Evolutionary conservation across 1,140 invertebrate genomes (phyloP), one percentile per base, ranked within the genome.

Genomic region (Euglossa dilemma): DNA sequence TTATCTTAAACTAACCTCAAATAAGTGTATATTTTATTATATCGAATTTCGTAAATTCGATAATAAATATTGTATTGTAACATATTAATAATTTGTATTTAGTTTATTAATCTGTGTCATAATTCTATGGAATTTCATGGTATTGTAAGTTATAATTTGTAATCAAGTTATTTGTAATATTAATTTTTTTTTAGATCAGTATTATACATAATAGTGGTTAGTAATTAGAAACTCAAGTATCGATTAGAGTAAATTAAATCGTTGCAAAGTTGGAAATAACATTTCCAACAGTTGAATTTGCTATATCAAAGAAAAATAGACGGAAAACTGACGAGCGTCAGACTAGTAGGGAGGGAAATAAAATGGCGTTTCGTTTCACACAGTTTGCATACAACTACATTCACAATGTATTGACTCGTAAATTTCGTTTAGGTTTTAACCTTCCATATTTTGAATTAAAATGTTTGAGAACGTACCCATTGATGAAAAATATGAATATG

Each of bases 301-400:
- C 4, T 36, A 57, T 56, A 77, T 1, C 14, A 64, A 43, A 36
- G 36, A 28, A 52, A 5, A 0, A 8, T 25, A 28, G 36, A 2
- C 43, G 16, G 23, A 57, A 43, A 45, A n/a, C 36, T 11, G 12
- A 75, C 1, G 8, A 23, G 14, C 16, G 52, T 45, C 28, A 8
- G 47, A 71, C 9, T 52, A 59, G 28, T 56, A 25, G 36, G 36
- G 50, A 43, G 57, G 59, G 36, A 75, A 66, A 3, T 20, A 76
- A 82, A 67, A 82, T 82, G 72, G 75, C 52, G 43, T 50, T 25
- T 71, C 6, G 7, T 18, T 50, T 66, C 25, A 14, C 36, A 12
- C 0, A 18, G 28, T 12, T 75, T 66, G 25, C 16, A 25, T 52
- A 45, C 11, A 3, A 36, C 59, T 64, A 81, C 6, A 12, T 82